Conservation (phyloP, 2,888 invertebrate species). For the Chloroclystis v-ata region DNA sequence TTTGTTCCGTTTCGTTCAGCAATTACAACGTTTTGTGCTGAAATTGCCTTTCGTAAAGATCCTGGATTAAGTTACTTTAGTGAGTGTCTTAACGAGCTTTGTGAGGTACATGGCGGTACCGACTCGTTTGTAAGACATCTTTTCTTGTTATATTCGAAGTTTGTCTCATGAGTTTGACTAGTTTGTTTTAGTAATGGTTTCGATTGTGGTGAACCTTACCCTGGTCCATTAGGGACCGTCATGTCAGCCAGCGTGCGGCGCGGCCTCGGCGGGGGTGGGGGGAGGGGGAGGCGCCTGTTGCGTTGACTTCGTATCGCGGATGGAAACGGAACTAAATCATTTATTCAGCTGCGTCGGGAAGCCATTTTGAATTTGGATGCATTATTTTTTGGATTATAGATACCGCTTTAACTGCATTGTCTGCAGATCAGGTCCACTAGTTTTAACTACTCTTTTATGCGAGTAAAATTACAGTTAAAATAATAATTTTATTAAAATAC, state of each 20-base stretch:
- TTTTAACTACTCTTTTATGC: too few relatives aligned
- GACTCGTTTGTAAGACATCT: too few relatives aligned
- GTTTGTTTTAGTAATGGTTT: too few relatives aligned
- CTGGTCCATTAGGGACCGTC: constrained; percentile 13
- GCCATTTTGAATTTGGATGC: constrained; percentile 20
- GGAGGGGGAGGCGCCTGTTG: constrained; percentile 38
- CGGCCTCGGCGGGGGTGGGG: constrained; percentile 14
- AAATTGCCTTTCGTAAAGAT: constrained; percentile 16
- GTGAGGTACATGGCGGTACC: too few relatives aligned
- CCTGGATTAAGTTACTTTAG: constrained; percentile 5
- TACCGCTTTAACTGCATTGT: too few relatives aligned
- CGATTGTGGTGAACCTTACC: too few relatives aligned
- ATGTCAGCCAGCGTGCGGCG: constrained; percentile 49
- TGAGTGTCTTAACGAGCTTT: constrained; percentile 3
- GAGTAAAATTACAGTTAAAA: too few relatives aligned
- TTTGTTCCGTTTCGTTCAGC: constrained; percentile 16
- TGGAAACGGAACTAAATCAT: constrained; percentile 21
- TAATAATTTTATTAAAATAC: too few relatives aligned
- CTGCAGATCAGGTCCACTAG: too few relatives aligned
- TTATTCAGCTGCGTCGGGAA: constrained; percentile 20
- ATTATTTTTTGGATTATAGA: constrained; percentile 9
- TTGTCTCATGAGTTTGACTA: too few relatives aligned
- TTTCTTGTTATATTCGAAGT: too few relatives aligned
- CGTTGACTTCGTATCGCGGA: constrained; percentile 37
- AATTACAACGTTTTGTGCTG: constrained; percentile 17